These are phyloP conservation scores for Ardeotis arabs DNA, from an alignment of 2,113 vertebrate species.

Conservation along the genomic window DNA sequence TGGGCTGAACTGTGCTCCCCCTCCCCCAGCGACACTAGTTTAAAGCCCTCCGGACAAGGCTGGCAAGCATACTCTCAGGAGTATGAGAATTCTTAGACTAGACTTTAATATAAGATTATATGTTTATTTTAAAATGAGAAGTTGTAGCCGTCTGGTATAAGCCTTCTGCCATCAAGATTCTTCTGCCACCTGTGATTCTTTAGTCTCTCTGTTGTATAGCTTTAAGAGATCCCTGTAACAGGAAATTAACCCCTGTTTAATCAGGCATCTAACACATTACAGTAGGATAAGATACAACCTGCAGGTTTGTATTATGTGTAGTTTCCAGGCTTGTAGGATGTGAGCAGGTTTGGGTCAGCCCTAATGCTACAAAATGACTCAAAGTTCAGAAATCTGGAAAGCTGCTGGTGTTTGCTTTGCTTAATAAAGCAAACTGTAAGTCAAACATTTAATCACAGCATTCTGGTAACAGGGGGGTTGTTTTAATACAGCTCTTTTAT, in stretches of 20 bases:
- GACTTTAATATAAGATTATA: neutral
- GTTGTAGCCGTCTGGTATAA: neutral
- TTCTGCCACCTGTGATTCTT: neutral
- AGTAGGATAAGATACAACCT: neutral
- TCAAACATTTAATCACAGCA: constrained; percentile 58
- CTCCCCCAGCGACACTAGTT: no score
- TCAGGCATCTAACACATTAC: neutral
- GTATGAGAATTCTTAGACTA: neutral
- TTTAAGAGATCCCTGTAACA: neutral
- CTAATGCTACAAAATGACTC: neutral
- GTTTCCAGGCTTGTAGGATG: neutral
- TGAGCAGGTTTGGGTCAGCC: neutral
- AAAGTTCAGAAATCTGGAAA: constrained; percentile 53
- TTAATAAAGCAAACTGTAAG: constrained; percentile 66
- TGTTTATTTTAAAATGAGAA: constrained; percentile 27
- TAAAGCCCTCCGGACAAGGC: no score
- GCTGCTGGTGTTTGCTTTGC: constrained; percentile 31
- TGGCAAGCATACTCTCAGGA: neutral
- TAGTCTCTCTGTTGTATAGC: neutral
- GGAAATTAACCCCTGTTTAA: constrained; percentile 26
- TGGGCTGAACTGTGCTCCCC: no score
- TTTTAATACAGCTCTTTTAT: constrained; percentile 61
- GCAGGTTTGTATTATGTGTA: neutral
- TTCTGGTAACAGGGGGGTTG: neutral
- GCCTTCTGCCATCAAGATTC: neutral